Evolutionary conservation across 2,113 vertebrate species (phyloP).

Genomic region (Potamarius usumacintae): DNA sequence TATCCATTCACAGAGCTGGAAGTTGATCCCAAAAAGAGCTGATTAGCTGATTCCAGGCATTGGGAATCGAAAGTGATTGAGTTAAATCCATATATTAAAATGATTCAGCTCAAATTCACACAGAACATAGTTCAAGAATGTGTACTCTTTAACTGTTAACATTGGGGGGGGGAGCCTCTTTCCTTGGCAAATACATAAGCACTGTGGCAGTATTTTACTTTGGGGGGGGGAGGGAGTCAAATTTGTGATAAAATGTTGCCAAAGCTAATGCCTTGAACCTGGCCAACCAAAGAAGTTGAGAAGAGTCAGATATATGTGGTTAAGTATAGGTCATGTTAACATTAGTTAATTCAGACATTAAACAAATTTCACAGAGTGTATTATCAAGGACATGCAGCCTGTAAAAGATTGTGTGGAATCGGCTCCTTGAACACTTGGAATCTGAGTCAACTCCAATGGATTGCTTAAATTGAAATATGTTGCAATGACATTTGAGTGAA

Average conservation of each 20-base stretch:
- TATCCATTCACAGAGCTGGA: not conserved
- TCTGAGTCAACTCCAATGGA: not conserved
- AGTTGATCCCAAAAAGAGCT: not conserved
- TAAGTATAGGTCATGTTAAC: not conserved
- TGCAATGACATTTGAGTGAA: not conserved
- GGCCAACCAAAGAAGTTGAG: not conserved
- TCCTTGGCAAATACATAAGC: not conserved
- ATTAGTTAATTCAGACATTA: not conserved
- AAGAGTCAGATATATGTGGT: not conserved
- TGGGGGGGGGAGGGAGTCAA: not conserved
- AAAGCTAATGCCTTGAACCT: not conserved
- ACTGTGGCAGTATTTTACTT: not conserved
- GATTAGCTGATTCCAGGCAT: not conserved
- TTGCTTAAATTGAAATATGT: not conserved
- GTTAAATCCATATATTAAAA: not conserved
- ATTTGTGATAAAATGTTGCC: not conserved
- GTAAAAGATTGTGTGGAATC: not conserved
- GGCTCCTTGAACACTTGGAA: not conserved
- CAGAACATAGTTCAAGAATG: not conserved
- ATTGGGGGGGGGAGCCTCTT: not conserved
- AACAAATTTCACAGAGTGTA: not conserved
- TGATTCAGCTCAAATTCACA: not conserved
- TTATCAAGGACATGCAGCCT: not conserved
- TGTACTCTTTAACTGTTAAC: not conserved
- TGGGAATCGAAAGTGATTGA: not conserved